These are phyloP conservation scores for Crotalus tigris DNA, from an alignment of 2,113 vertebrate genomes.

Conservation along the genomic window DNA sequence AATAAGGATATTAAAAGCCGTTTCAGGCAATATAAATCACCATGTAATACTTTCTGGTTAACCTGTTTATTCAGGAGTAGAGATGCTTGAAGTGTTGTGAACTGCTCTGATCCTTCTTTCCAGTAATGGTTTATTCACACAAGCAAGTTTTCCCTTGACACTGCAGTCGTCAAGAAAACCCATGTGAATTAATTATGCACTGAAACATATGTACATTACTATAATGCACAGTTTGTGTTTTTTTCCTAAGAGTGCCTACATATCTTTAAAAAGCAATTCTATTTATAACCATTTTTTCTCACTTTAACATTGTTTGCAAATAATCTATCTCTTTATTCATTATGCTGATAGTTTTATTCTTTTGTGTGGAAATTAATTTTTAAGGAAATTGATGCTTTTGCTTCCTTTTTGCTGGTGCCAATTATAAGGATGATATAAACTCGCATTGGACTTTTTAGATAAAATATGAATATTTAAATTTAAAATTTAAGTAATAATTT, in stretches of 20 bases:
- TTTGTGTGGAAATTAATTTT: conserved; percentile 8
- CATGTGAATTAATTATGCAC: not conserved
- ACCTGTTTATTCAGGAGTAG: not conserved
- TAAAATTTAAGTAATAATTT: not conserved
- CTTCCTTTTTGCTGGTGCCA: conserved; percentile 17
- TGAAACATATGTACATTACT: not conserved
- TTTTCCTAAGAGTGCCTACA: not conserved
- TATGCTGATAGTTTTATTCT: not conserved
- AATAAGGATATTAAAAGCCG: not conserved
- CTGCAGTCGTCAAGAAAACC: not conserved
- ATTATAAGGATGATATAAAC: not conserved
- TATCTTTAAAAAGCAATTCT: conserved; percentile 1
- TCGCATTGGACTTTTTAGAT: not conserved
- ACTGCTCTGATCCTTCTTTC: not conserved
- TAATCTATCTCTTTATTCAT: not conserved
- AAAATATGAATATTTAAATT: not conserved
- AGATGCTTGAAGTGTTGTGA: conserved; percentile 2
- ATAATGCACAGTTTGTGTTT: conserved; percentile 33
- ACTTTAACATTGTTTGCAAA: not conserved
- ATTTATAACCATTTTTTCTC: not conserved
- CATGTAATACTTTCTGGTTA: not conserved
- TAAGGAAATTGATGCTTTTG: conserved; percentile 18
- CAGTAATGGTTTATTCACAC: not conserved
- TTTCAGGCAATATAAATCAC: not conserved
- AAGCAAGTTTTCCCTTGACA: not conserved